phyloP scores from a whole-genome alignment of 92 coral and sea anemone species.

The Heliopora coerulea region DNA sequence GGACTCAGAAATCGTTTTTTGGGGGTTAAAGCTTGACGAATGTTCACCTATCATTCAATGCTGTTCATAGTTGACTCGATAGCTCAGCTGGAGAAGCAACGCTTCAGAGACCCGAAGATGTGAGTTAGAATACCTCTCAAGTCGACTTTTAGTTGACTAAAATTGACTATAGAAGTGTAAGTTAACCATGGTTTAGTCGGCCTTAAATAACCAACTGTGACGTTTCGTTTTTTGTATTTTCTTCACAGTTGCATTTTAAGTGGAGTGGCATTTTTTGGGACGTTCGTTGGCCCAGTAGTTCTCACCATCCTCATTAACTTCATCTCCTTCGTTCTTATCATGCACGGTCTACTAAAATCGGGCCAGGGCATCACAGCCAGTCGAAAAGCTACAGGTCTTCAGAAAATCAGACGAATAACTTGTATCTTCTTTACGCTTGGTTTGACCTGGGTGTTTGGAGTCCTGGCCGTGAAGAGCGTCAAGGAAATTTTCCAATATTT shows the following conservation, averaged over 20 bases:
- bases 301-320: conserved; percentile 10
- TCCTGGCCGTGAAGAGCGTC: conserved; percentile 33
- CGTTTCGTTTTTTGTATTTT: no score
- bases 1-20: no score
- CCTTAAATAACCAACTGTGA: no score
- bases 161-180: no score
- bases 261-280: conserved; percentile 15
- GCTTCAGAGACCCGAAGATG: no score
- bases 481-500: conserved; percentile 41
- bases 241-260: conserved; percentile 30
- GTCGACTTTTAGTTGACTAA: no score
- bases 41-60: no score
- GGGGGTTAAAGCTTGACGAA: no score
- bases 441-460: conserved; percentile 43
- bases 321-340: conserved; percentile 3
- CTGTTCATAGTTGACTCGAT: no score
- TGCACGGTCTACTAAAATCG: conserved; percentile 13
- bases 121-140: no score
- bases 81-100: no score
- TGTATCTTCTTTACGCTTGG: conserved; percentile 39
- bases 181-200: no score
- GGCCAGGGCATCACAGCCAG: background rate
- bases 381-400: background rate
- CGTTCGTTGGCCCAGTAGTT: conserved; percentile 27
- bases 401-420: conserved; percentile 8